phyloP scores from a whole-genome alignment of 2,888 invertebrate species.

The Dolomedes plantarius region DNA sequence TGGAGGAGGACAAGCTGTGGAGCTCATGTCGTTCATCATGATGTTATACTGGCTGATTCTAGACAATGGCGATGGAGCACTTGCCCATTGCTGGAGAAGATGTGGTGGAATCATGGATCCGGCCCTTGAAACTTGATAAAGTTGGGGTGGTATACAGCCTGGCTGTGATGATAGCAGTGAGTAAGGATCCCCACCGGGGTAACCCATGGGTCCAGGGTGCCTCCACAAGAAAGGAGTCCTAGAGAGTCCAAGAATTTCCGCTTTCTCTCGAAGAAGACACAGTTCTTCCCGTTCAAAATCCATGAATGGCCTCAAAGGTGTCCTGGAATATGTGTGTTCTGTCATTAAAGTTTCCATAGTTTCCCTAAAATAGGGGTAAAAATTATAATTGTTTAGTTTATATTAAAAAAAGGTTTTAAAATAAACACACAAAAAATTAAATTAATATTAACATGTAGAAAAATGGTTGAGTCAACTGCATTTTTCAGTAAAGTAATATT shows the following conservation, averaged over 20 bases:
- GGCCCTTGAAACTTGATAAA: constrained; percentile 23
- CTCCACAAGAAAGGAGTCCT: constrained; percentile 46
- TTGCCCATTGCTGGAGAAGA: constrained; percentile 48
- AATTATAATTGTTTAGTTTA: too few relatives aligned
- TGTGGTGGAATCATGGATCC: constrained; percentile 49
- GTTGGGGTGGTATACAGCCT: constrained; percentile 19
- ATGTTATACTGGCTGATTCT: constrained; percentile 63
- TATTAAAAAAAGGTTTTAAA: too few relatives aligned
- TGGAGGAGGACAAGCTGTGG: constrained; percentile 39
- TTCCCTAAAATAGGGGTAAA: constrained; percentile 82
- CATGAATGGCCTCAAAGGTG: constrained; percentile 58
- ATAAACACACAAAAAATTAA: too few relatives aligned
- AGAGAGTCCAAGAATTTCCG: constrained; percentile 20
- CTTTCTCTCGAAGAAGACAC: constrained; percentile 55
- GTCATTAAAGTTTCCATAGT: constrained; percentile 83
- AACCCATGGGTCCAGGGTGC: constrained; percentile 22
- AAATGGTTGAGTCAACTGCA: too few relatives aligned
- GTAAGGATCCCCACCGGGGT: constrained; percentile 31
- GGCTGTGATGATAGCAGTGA: constrained; percentile 29
- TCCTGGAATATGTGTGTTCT: constrained; percentile 68
- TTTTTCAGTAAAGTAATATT: too few relatives aligned
- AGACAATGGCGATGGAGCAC: constrained; percentile 30
- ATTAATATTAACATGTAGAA: too few relatives aligned
- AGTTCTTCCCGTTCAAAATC: constrained; percentile 67
- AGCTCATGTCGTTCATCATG: constrained; percentile 49